Evolutionary conservation across 2,888 invertebrate species (phyloP).

Genomic region (Drosophila pullipes): DNA sequence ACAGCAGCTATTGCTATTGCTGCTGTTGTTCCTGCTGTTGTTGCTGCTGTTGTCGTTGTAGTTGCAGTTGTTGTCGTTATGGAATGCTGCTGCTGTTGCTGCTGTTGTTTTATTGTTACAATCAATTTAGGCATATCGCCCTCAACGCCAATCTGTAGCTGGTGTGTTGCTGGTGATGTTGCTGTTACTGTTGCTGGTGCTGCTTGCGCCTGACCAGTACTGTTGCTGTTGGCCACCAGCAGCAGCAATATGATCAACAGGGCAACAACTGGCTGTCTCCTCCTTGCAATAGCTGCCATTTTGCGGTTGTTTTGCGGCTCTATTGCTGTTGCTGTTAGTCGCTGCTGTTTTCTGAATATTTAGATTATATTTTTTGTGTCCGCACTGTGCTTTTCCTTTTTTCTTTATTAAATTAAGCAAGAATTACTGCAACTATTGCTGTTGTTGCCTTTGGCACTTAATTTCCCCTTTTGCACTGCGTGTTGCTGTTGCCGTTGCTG

Average conservation of each 20-base stretch:
- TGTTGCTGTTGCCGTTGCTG: conserved; percentile 37
- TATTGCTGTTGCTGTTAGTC: conserved; percentile 7
- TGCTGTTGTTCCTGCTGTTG: neutral
- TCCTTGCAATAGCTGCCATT: conserved; percentile 53
- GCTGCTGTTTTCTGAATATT: conserved; percentile 27
- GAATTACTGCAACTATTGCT: conserved; percentile 22
- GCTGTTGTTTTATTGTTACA: conserved; percentile 17
- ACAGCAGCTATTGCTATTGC: conserved; percentile 35
- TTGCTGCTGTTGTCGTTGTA: neutral
- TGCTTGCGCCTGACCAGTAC: conserved; percentile 20
- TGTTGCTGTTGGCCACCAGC: conserved; percentile 30
- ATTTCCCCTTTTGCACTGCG: conserved; percentile 44
- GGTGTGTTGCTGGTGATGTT: conserved; percentile 34
- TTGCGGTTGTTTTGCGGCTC: conserved; percentile 24
- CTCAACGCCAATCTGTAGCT: conserved; percentile 41
- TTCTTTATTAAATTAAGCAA: conserved; percentile 59
- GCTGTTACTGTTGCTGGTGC: conserved; percentile 32
- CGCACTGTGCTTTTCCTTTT: conserved; percentile 24
- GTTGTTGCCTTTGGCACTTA: conserved; percentile 62
- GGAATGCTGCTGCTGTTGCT: conserved; percentile 19
- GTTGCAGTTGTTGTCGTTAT: conserved; percentile 12
- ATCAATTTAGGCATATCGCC: conserved; percentile 48
- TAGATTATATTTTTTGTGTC: conserved; percentile 35
- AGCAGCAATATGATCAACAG: conserved; percentile 56
- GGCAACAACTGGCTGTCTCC: conserved; percentile 17